Evolutionary conservation across 2,888 invertebrate genomes (phyloP).

Genomic region (Rotaria magnacalcarata): DNA sequence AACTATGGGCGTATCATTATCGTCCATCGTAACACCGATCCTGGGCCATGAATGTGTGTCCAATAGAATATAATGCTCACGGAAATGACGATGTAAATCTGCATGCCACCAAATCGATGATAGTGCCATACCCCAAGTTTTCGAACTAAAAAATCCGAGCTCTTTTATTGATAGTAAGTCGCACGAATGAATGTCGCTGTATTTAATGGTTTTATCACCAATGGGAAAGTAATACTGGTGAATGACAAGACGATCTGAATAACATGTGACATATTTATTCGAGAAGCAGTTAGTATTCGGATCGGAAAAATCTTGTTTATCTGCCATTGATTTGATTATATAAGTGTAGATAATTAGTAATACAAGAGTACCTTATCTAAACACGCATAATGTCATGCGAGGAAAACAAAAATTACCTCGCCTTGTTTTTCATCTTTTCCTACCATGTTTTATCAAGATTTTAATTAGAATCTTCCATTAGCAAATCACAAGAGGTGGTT

Average conservation of each 20-base stretch:
- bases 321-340: no score
- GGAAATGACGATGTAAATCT: not conserved
- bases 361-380: no score
- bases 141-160: not conserved
- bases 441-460: no score
- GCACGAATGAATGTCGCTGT: not conserved
- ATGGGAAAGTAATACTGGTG: not conserved
- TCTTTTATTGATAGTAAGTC: not conserved
- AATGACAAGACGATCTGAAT: not conserved
- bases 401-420: no score
- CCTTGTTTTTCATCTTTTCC: no score
- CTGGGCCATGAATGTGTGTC: not conserved
- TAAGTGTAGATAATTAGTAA: no score
- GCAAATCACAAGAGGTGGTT: no score
- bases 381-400: no score
- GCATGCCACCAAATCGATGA: not conserved
- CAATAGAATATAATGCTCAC: not conserved
- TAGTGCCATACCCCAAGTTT: not conserved
- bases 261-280: not conserved
- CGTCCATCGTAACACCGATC: not conserved
- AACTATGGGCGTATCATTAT: not conserved
- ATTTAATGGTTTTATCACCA: conserved; percentile 4
- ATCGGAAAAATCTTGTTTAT: no score
- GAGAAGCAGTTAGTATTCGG: not conserved
- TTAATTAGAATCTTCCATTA: no score